Evolutionary conservation across 2,113 vertebrate species (phyloP), one percentile per base, ranked within the genome.

Genomic region (Malurus cyaneus): DNA sequence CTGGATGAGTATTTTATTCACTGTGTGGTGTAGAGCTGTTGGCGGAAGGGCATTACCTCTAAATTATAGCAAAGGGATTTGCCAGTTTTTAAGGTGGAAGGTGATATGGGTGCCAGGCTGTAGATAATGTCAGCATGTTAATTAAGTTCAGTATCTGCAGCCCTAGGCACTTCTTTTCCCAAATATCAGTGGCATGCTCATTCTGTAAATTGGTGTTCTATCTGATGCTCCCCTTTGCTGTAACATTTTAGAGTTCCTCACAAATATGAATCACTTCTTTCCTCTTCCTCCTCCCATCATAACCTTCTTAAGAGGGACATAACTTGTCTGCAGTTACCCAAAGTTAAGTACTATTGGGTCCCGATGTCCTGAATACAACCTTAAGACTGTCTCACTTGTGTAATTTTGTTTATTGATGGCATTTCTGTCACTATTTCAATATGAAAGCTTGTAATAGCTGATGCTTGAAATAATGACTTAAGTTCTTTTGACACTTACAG

Each of bases 401-500:
- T 62, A 15, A 17, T 70, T 64, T 62, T 64, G 11, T 88, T 91
- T 61, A 44, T 77, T 86, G 64, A 12, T 65, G 29, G 10, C 3
- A 21, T 85, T 82, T 18, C 15, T 80, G 54, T 80, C 44, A 65
- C 28, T 86, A 29, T 53, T 85, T 77, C 31, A 65, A 4, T 73
- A 59, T 20, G 21, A 76, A 92, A 74, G 32, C 26, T 81, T 6
- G 2, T 85, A 91, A 59, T 54, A 65, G 42, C 28, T 85, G 34
- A 50, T 88, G 42, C 32, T 56, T 73, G 50, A 18, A 53, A 28
- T 73, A 88, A 60, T 96, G 62, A 96, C 78, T 79, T 79, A 8
- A 36, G 21, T 93, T 95, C 31, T 82, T 91, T 92, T 95, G 49
- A 87, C 96, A 67, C 92, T 84, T 97, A 95, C 97, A 99, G 98